A percentile compares a stretch with the other conserved stretches of the same genome.
These are phyloP conservation scores for Fregetta grallaria DNA, from an alignment of 2,113 vertebrate genomes.

Conservation along the genomic window DNA sequence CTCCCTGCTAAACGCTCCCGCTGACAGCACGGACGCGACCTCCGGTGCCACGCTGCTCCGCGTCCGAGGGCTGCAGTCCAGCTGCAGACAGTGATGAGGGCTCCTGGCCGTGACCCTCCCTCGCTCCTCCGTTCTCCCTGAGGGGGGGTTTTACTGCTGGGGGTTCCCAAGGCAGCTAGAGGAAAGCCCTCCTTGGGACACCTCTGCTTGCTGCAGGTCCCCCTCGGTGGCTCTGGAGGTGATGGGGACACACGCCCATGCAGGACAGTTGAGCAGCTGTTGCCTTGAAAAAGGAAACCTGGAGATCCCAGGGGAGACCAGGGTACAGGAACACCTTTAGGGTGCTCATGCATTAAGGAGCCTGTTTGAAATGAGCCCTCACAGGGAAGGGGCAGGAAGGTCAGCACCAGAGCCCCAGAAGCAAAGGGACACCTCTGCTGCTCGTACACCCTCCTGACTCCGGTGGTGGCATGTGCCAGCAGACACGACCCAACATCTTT, in stretches of 20 bases:
- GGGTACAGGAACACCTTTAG: not conserved
- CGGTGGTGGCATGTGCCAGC: not conserved
- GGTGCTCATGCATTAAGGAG: not conserved
- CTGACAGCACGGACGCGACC: rapidly evolving
- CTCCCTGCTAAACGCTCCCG: not conserved
- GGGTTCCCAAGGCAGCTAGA: not conserved
- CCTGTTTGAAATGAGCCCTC: not conserved
- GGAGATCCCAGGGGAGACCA: not conserved
- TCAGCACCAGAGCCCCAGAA: not conserved
- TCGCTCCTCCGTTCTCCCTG: not conserved
- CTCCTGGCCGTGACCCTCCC: not conserved
- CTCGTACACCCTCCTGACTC: not conserved
- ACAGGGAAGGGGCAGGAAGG: not conserved
- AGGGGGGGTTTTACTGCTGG: not conserved
- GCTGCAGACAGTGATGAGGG: rapidly evolving
- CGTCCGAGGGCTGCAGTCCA: not conserved
- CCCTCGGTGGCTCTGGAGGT: not conserved
- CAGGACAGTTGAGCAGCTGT: not conserved
- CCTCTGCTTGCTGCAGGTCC: not conserved
- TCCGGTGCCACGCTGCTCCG: not conserved
- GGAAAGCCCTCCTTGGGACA: not conserved
- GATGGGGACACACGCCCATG: not conserved
- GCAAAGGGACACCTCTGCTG: not conserved
- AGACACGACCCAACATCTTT: not conserved
- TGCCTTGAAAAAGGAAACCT: not conserved